Evolutionary conservation across 2,113 vertebrate genomes (phyloP), one percentile per base, ranked within the genome.

Genomic region (Rhegmatorhina hoffmannsi): DNA sequence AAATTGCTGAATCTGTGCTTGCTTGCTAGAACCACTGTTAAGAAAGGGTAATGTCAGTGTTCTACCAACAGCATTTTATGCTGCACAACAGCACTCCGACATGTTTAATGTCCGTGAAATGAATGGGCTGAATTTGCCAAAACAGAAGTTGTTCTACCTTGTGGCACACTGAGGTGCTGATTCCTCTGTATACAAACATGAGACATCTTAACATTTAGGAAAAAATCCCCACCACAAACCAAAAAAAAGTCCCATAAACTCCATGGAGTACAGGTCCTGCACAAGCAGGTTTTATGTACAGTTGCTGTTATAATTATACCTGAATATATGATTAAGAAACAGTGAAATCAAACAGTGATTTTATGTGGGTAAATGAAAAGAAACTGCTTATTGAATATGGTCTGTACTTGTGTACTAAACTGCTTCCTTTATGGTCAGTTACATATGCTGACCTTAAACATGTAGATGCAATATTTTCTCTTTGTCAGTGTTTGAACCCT

Each of bases 21-120:
- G 14, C 5, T 6, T 66, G 2, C n/a, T 84, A 31, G 5, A 70
- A 1, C 0, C 13, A 2, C 2, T 56, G 1, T 38, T 60, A 66
- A 58, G 17, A 52, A 72, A 89, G 1, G 2, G 3, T 20, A 38
- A 40, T 2, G 2, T 64, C 28, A 28, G 2, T 2, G 1, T 40
- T 47, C 13, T 17, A 33, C 6, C 6, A 74, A 14, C 20, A 19
- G 7, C 28, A 36, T 43, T 76, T 17, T 15, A 8, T 13, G 13
- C 14, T 73, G 14, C 34, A 40, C 24, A 19, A 17, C 5, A 64
- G 9, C 18, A n/a, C 5, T 60, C 17, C 38, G 8, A 13, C 1
- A 0, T 60, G 10, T 33, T 80, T 47, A 31, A 19, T 66, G 11
- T 47, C 44, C 2, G 0, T 46, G 59, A 13, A 60, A 68, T 31